Evolutionary conservation across 2,113 vertebrate species (phyloP), one percentile per base, ranked within the genome.

Genomic region (Plecturocebus donacophilus): DNA sequence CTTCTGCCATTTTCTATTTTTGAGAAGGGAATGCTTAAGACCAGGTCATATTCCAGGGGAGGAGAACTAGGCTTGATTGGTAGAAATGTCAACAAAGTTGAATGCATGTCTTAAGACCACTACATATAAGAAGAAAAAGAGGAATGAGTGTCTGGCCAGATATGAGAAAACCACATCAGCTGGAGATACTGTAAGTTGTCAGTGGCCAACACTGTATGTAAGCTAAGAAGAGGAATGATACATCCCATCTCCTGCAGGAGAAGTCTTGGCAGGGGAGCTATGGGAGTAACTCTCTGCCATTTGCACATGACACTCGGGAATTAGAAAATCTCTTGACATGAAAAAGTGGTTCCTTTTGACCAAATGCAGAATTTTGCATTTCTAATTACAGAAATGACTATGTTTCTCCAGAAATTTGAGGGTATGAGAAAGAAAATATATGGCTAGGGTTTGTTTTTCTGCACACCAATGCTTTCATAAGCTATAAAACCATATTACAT

Each of bases 401-500:
- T 8, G 1, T 56, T 79, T 80, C 35, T 85, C n/a, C 58, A 81
- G 87, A 89, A 89, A 89, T 40, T 58, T 47, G 58, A 40, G 83
- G n/a, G 30, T 80, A 10, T 45, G 3, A 19, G 20, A 38, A 30
- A 56, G 25, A 47, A 45, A 83, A 85, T 25, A 38, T 49, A 66
- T 47, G 56, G 30, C 52, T 56, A 8, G 32, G 20, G 5, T 83
- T 17, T 38, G 12, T 47, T 91, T 85, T 32, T 14, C 9, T 88
- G 61, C 19, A 40, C 13, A 47, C 21, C 32, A 23, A 40, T n/a
- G 32, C 58, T 77, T 77, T 87, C 52, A 20, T 93, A 96, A 35
- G 52, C 79, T 86, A 32, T 38, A 49, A 95, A 88, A 70, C 52
- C 68, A 86, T 52, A 52, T 93, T 96, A 64, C 54, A 58, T 95